phyloP scores from a whole-genome alignment of 2,888 invertebrate genomes.

The Notodonta dromedarius region DNA sequence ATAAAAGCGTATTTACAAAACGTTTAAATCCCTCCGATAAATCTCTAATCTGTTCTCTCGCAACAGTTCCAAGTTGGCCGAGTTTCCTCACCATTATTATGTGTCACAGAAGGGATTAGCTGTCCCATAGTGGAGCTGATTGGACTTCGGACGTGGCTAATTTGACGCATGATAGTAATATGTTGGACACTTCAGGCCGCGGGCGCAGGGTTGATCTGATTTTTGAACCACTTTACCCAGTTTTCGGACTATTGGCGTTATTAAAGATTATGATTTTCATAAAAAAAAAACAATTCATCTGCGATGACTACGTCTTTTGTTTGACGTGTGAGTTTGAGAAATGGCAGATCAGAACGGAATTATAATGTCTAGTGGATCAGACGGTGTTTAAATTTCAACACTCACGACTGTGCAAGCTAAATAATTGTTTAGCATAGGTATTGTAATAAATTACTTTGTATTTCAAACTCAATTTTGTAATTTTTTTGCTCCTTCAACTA shows the following conservation, averaged over 20 bases:
- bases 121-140: conserved; percentile 27
- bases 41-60: neutral
- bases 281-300: too few relatives aligned
- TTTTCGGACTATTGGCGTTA: conserved; percentile 13
- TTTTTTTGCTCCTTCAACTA: too few relatives aligned
- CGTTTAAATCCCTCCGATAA: too few relatives aligned
- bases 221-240: neutral
- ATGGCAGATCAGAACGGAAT: too few relatives aligned
- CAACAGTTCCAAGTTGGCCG: neutral
- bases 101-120: conserved; percentile 24
- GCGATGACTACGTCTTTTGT: too few relatives aligned
- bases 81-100: conserved; percentile 9
- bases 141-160: conserved; percentile 36
- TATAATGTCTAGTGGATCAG: too few relatives aligned
- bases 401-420: too few relatives aligned
- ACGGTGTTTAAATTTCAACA: too few relatives aligned
- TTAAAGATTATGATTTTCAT: conserved; percentile 1
- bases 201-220: conserved; percentile 14
- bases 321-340: neutral
- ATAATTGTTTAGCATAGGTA: too few relatives aligned
- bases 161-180: conserved; percentile 44
- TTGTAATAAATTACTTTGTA: too few relatives aligned
- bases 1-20: too few relatives aligned
- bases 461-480: too few relatives aligned
- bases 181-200: conserved; percentile 20